Conservation (phyloP, 1,140 invertebrate species). For the Acromyrmex echinatior region DNA sequence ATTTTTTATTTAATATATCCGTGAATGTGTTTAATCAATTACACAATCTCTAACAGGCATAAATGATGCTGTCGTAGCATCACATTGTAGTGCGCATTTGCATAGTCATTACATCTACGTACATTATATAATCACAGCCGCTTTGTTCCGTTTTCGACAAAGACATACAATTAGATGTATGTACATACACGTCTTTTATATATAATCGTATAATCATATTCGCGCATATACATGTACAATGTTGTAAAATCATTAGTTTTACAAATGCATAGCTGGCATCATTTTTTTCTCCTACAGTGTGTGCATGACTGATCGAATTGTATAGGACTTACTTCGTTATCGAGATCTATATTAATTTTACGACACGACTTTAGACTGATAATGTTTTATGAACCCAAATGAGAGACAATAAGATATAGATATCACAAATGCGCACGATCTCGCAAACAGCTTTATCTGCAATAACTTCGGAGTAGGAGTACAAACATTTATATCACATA, state of each 20-base stretch:
- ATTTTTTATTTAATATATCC: neutral
- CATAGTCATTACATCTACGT: too few species aligned
- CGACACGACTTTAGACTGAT: neutral
- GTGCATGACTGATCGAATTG: neutral
- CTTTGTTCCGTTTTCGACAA: neutral
- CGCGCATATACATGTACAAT: neutral
- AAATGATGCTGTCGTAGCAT: too few species aligned
- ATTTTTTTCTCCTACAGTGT: neutral
- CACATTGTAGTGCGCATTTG: too few species aligned
- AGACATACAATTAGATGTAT: too few species aligned
- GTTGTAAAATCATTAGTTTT: neutral
- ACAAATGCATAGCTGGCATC: neutral
- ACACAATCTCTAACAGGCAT: neutral
- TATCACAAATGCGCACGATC: neutral
- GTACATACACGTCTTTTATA: too few species aligned
- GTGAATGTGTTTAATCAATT: neutral
- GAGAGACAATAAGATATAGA: neutral
- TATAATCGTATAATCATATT: too few species aligned
- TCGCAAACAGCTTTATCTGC: conserved; percentile 1
- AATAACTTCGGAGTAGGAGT: neutral
- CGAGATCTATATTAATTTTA: neutral
- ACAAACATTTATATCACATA: neutral
- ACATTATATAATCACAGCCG: neutral
- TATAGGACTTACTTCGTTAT: neutral
- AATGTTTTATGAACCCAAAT: neutral